Percentiles rank a stretch among this genome's conserved stretches.
phyloP scores from a whole-genome alignment of 1,140 invertebrate genomes.

The Manduca sexta region DNA sequence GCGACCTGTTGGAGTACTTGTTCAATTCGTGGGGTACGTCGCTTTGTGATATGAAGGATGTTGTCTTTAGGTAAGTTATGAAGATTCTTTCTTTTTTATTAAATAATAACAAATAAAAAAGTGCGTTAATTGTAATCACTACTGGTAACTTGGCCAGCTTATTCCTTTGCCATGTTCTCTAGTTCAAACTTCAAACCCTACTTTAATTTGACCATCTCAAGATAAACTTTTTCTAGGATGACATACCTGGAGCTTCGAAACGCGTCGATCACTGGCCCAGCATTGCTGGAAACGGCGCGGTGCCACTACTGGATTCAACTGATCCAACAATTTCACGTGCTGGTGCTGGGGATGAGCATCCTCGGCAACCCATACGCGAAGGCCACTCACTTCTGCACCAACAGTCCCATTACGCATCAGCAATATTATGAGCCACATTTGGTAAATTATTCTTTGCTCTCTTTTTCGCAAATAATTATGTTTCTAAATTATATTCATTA shows the following conservation, averaged over 20 bases:
- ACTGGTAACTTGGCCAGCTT: too few species aligned
- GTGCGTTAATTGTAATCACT: too few species aligned
- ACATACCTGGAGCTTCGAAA: conserved; percentile 84
- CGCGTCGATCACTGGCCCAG: conserved; percentile 75
- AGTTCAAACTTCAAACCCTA: too few species aligned
- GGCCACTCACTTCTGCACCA: conserved; percentile 77
- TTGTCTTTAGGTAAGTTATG: conserved; percentile 74
- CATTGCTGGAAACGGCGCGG: conserved; percentile 76
- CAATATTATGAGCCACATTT: conserved; percentile 51
- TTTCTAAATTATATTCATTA: too few species aligned
- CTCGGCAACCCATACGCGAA: conserved; percentile 92
- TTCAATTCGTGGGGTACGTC: conserved; percentile 77
- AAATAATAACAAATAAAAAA: not conserved
- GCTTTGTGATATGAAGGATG: conserved; percentile 77
- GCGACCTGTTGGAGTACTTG: conserved; percentile 74
- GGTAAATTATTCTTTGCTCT: too few species aligned
- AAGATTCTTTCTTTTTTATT: too few species aligned
- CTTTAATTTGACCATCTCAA: not conserved
- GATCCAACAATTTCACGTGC: conserved; percentile 91
- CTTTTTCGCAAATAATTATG: too few species aligned
- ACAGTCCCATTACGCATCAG: conserved; percentile 69
- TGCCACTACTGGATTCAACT: conserved; percentile 85
- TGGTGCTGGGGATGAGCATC: conserved; percentile 91
- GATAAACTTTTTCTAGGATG: conserved; percentile 76
- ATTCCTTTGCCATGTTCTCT: too few species aligned